phyloP scores from a whole-genome alignment of 2,797 vertebrate genomes.

The Myiotriccus ornatus region DNA sequence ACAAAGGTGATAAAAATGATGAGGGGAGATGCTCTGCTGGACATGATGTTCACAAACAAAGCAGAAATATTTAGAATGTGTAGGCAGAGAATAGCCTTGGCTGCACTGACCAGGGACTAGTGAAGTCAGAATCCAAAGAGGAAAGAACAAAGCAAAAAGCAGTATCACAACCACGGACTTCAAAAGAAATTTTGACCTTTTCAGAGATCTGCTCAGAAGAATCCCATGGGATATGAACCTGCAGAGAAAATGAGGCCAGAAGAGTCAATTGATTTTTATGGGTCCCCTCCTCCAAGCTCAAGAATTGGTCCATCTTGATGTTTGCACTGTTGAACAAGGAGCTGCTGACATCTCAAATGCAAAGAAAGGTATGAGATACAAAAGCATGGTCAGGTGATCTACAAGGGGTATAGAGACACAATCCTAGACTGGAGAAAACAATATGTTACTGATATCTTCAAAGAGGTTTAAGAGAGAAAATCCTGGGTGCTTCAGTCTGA shows the following conservation, averaged over 20 bases:
- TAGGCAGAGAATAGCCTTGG: background rate
- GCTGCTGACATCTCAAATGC: background rate
- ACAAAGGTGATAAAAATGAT: background rate
- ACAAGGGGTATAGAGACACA: background rate
- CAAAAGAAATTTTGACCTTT: background rate
- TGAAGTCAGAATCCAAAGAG: background rate
- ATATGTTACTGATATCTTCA: background rate
- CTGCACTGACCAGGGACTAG: too few relatives aligned
- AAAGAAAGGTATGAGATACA: background rate
- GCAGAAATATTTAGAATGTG: background rate
- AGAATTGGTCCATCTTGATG: background rate
- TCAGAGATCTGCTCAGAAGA: background rate
- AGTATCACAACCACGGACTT: fast-evolving
- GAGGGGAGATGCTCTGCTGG: background rate
- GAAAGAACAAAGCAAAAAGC: background rate
- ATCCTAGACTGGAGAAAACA: background rate
- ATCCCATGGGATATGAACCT: background rate
- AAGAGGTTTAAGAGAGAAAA: background rate
- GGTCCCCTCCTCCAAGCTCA: background rate
- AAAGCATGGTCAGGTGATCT: background rate
- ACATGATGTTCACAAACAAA: background rate
- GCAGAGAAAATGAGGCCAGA: background rate
- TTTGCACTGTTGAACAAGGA: background rate
- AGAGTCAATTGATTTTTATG: background rate
- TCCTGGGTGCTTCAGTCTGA: background rate